These are phyloP conservation scores for Seriola dumerili DNA, from an alignment of 2,113 vertebrate genomes.

Conservation along the genomic window DNA sequence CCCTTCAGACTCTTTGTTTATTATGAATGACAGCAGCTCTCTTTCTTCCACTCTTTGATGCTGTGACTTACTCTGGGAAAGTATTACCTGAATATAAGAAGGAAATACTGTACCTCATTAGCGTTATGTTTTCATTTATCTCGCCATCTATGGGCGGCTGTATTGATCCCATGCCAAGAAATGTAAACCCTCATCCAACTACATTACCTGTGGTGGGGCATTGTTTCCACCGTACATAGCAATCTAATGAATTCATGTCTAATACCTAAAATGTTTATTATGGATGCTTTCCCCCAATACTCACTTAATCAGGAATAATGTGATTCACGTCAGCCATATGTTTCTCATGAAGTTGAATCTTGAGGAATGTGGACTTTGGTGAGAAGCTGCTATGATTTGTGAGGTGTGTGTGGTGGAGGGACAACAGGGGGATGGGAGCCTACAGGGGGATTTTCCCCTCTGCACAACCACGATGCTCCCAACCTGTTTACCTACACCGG, in stretches of 20 bases:
- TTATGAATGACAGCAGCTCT: neutral
- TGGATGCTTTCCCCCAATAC: constrained; percentile 70
- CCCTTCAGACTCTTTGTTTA: neutral
- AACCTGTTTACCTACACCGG: constrained; percentile 75
- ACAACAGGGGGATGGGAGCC: constrained; percentile 73
- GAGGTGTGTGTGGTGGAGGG: constrained; percentile 80
- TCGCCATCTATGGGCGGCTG: constrained; percentile 20
- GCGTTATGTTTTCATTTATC: constrained; percentile 42
- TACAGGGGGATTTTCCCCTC: constrained; percentile 62
- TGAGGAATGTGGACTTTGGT: constrained; percentile 83
- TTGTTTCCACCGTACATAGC: constrained; percentile 9
- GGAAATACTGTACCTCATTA: constrained; percentile 25
- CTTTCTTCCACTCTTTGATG: constrained; percentile 16
- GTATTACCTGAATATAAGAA: neutral
- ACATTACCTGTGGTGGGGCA: constrained; percentile 25
- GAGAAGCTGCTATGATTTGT: constrained; percentile 83
- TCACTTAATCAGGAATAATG: constrained; percentile 82
- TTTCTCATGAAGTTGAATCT: constrained; percentile 84
- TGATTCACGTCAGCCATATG: constrained; percentile 81
- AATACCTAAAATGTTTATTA: constrained; percentile 73
- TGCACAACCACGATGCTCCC: constrained; percentile 51
- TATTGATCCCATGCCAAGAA: constrained; percentile 39
- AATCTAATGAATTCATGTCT: constrained; percentile 55
- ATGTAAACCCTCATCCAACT: constrained; percentile 10
- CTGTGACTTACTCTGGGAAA: neutral